These are phyloP conservation scores for Tachina fera DNA, from an alignment of 2,888 invertebrate genomes.

Conservation along the genomic window DNA sequence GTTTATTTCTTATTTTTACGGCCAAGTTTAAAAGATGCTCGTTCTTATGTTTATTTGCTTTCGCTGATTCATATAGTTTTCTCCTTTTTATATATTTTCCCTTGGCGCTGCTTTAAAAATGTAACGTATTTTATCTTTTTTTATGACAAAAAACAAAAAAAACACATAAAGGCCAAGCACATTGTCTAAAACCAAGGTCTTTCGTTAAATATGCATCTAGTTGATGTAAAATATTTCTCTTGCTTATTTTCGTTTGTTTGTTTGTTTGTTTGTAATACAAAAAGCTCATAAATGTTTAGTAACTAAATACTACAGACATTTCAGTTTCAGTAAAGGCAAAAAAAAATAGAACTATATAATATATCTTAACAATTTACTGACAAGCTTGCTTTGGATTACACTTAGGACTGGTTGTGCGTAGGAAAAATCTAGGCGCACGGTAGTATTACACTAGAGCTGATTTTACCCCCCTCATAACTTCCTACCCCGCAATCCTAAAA, in stretches of 20 bases:
- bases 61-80: constrained; percentile 29
- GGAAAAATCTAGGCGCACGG: no score
- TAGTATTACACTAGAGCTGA: no score
- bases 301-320: constrained; percentile 39
- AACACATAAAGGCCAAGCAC: constrained; percentile 38
- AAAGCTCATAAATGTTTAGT: constrained; percentile 35
- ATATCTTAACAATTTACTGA: neutral
- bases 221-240: neutral
- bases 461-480: no score
- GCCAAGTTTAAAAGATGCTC: constrained; percentile 66
- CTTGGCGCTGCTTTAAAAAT: constrained; percentile 41
- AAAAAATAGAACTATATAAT: neutral
- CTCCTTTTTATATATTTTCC: constrained; percentile 1
- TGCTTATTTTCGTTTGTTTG: neutral
- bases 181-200: constrained; percentile 60
- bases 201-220: constrained; percentile 14
- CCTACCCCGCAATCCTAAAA: no score
- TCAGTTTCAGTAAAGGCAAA: constrained; percentile 17
- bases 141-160: neutral
- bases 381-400: neutral
- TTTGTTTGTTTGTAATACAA: neutral
- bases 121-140: constrained; percentile 48
- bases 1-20: constrained; percentile 54
- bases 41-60: constrained; percentile 30
- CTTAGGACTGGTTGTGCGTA: neutral